Evolutionary conservation across 2,113 vertebrate genomes (phyloP), one percentile per base, ranked within the genome.

Genomic region (Megatriorchis doriae): DNA sequence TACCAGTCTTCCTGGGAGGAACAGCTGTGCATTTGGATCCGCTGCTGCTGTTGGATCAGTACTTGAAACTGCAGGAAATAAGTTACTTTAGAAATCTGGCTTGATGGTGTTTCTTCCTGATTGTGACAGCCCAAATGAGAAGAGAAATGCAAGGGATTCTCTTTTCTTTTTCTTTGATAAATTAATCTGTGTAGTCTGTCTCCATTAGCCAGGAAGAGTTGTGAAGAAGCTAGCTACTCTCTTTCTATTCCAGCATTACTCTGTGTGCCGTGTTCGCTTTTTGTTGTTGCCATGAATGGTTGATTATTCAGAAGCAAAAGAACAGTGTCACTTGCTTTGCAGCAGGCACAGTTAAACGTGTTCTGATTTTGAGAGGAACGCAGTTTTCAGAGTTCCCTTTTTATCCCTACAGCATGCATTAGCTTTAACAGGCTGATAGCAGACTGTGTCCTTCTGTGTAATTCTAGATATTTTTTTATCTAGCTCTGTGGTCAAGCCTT

Each of bases 21-120:
- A 87, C 96, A 97, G 96, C 97, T 96, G 97, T 8, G 93, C 77
- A 0, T 56, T 82, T 95, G 95, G 95, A 97, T 67, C 71, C 81
- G 5, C 58, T 16, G 84, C 95, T 53, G 94, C 93, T 84, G 42
- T 88, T 91, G 94, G 93, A 95, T 78, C 93, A 3, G 16, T 7
- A 8, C 81, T 72, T 38, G 88, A 25, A 72, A 26, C n/a, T 22
- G 94, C 94, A 97, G 95, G 94, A 96, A 96, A 85, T 56, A 11
- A 61, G 86, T 87, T 65, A 31, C 92, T 91, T 50, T 3, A 9
- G 79, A 47, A 91, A 89, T 74, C 45, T 89, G 90, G 52, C 83
- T 78, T 38, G 73, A 34, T 56, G 78, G 81, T 6, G 13, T 70
- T 72, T 42, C 96, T 97, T 96, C 80, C 95, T 89, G 94, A 78